These are phyloP conservation scores for Nothobranchius kuhntae DNA, from an alignment of 2,113 vertebrate genomes.

Conservation along the genomic window DNA sequence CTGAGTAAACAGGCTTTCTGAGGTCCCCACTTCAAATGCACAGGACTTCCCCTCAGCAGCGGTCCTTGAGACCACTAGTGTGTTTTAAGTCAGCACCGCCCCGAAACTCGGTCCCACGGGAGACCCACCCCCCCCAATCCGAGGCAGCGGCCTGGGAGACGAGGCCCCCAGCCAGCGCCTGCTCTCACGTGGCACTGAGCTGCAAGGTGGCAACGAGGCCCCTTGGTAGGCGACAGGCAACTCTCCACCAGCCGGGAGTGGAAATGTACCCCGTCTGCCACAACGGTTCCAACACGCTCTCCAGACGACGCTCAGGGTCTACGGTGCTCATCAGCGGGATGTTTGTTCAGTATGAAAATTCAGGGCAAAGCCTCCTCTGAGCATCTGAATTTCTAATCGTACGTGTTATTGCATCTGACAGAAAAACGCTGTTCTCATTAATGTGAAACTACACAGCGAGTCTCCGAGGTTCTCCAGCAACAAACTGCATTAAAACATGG, in stretches of 20 bases:
- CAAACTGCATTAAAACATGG: conserved; percentile 6
- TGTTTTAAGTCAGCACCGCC: conserved; percentile 42
- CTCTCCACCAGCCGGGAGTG: conserved; percentile 43
- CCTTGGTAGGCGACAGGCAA: conserved; percentile 46
- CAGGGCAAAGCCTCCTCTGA: background rate
- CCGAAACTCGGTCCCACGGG: conserved; percentile 37
- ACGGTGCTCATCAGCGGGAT: too few relatives aligned
- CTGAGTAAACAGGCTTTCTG: conserved; percentile 75
- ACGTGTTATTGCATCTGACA: background rate
- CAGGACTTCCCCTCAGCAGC: conserved; percentile 75
- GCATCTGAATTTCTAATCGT: accelerated
- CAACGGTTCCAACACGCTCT: conserved; percentile 12
- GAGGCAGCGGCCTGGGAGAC: conserved; percentile 30
- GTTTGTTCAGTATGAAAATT: background rate
- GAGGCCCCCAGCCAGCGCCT: conserved; percentile 26
- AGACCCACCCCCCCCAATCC: conserved; percentile 34
- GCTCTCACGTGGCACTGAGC: conserved; percentile 55
- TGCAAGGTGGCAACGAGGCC: conserved; percentile 52
- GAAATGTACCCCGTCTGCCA: conserved; percentile 63
- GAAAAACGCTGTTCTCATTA: background rate
- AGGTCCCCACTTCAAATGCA: conserved; percentile 78
- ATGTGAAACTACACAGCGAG: background rate
- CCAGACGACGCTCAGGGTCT: background rate
- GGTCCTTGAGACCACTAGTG: conserved; percentile 68
- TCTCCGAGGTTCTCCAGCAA: background rate